Base-by-base conservation (phyloP, 2,113 vertebrate genomes). In the Phaetusa simplex region DNA sequence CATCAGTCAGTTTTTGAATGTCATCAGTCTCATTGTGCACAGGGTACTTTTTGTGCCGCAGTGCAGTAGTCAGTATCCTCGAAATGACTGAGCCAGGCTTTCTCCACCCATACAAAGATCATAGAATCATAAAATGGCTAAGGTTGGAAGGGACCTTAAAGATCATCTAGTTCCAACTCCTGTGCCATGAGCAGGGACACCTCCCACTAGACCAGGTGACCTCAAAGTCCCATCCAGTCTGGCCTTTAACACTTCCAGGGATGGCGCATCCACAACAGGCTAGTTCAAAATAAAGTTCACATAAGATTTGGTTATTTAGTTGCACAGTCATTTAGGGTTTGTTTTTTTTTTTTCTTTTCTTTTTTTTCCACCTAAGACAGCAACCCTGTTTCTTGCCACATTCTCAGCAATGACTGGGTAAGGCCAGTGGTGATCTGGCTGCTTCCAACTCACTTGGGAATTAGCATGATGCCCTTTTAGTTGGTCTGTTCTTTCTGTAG, bases 11-110 rank as follows among this genome's bases (percentile, higher is more conserved):
- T 77, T 90, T 86, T 69, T 10, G 70, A 12, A 53, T 53, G 29
- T 59, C 32, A 32, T 66, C 29, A 24, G 4, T 30, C 30, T 61
- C 3, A 1, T 30, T 12, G 7, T 21, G 27, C 14, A 40, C 18
- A 17, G 29, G 16, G 7, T 49, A 32, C n/a, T 8, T 95, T 74
- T 22, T 79, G 20, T 58, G 49, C 14, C 36, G 15, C 0, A 0
- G 23, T 73, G 36, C 77, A 17, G 11, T 19, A 71, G 22, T 49
- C 45, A 56, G 17, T 45, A 40, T 53, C 40, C 36, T 88, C 62
- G 70, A 65, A 81, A 77, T 62, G 6, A 56, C 23, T 27, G 14
- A 79, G 7, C 3, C 17, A 76, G 42, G 20, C 52, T 87, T 64
- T 89, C 65, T 67, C 8, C 14, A 43, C 4, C 3, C 4, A 10